Evolutionary conservation across 2,888 invertebrate genomes (phyloP), one percentile per base, ranked within the genome.

Genomic region (Phengaris arion): DNA sequence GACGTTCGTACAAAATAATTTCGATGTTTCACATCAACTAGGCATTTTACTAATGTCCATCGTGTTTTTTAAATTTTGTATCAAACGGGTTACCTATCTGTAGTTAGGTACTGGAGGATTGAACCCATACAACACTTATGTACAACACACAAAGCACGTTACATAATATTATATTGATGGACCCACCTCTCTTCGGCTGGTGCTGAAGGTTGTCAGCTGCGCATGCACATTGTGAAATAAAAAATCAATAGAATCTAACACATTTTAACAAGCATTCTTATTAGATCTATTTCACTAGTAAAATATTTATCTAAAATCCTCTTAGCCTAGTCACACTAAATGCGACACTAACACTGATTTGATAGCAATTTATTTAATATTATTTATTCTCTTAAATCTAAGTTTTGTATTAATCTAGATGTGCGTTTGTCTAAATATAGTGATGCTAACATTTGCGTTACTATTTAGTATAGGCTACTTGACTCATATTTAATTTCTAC

Each of bases 141-240:
- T 64, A 55, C 75, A 75, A 76, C 76, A 79, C 55, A 77, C 51
- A 80, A 80, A 81, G 76, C 78, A 74, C 76, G 75, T 77, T 72
- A 78, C 68, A 75, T 59, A 73, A 75, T 77, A 78, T 74, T 77
- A 78, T 74, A 72, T 75, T 69, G 10, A 79, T 77, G 78, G 79
- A 89, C 92, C 90, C 86, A 93, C 93, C 93, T 92, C 85, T 84
- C 81, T 89, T 92, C 87, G 82, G 86, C 84, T 88, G 90, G 79
- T 86, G 90, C 79, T 84, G 88, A 78, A 87, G 90, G 75, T 81
- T 81, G 81, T 87, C 92, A 89, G 89, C 88, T 79, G 84, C 85
- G 87, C 91, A 91, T 92, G 91, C 89, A 89, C 86, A 86, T 79
- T 83, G 84, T 84, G 84, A 85, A 87, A 88, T 83, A 86, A 86